Percentiles rank a stretch among this genome's conserved stretches.
phyloP scores from a whole-genome alignment of 2,797 vertebrate species.

The Artibeus jamaicensis region DNA sequence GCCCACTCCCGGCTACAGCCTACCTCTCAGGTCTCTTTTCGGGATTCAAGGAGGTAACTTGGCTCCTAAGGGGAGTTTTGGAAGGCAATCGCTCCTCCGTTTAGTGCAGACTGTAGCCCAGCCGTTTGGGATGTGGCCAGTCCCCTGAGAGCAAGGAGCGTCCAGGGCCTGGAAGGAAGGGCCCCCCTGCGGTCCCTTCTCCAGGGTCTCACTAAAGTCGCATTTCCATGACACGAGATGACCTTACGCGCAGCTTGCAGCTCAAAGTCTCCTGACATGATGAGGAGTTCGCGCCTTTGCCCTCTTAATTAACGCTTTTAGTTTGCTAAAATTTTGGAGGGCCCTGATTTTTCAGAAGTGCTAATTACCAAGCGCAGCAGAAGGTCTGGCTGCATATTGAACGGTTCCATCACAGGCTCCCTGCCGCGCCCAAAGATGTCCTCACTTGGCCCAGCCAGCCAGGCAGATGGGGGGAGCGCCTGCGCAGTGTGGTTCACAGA shows the following conservation, averaged over 20 bases:
- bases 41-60: background rate
- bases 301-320: constrained; percentile 58
- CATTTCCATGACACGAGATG: background rate
- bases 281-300: constrained; percentile 34
- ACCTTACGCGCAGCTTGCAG: background rate
- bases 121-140: rapidly evolving
- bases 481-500: too few relatives aligned
- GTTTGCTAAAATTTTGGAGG: constrained; percentile 48
- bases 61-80: background rate
- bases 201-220: background rate
- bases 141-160: background rate
- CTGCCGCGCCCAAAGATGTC: background rate
- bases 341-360: constrained; percentile 57
- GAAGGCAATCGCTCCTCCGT: background rate
- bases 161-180: rapidly evolving
- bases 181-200: rapidly evolving
- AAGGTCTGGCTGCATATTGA: constrained; percentile 11
- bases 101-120: rapidly evolving
- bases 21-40: background rate
- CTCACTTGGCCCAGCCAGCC: background rate
- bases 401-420: background rate
- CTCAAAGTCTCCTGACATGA: background rate
- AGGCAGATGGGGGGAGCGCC: rapidly evolving
- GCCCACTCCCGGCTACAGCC: background rate
- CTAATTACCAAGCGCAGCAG: constrained; percentile 35